A percentile compares a stretch with the other conserved stretches of the same genome.
phyloP scores from a whole-genome alignment of 2,888 invertebrate genomes.

The Acholoe squamosa region DNA sequence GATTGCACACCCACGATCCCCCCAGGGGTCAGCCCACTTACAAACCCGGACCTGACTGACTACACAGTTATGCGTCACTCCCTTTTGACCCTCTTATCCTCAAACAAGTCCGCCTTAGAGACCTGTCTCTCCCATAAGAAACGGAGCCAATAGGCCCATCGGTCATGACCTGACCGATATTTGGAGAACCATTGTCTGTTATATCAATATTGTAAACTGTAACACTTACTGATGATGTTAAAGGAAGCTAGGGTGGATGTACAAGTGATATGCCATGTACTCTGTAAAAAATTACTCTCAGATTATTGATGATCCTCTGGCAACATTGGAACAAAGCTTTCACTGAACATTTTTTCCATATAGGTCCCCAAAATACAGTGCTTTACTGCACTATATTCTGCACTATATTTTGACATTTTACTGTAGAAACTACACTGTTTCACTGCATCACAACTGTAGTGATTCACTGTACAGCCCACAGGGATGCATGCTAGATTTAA shows the following conservation, averaged over 20 bases:
- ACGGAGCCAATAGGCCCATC: neutral
- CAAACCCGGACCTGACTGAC: neutral
- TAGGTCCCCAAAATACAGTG: too few relatives aligned
- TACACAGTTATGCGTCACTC: constrained; percentile 6
- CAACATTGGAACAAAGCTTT: too few relatives aligned
- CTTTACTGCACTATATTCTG: too few relatives aligned
- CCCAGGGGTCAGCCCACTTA: constrained; percentile 2
- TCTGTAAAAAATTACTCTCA: neutral
- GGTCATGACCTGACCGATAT: constrained; percentile 34
- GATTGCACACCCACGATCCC: neutral
- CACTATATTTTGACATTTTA: too few relatives aligned
- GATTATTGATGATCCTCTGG: too few relatives aligned
- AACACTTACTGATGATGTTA: neutral
- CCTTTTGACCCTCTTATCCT: neutral
- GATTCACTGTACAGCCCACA: too few relatives aligned
- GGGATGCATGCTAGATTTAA: too few relatives aligned
- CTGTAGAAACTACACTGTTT: too few relatives aligned
- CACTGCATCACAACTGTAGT: too few relatives aligned
- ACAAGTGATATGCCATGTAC: neutral
- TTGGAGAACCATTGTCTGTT: neutral
- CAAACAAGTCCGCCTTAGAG: constrained; percentile 3
- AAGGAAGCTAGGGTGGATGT: neutral
- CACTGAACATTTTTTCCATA: too few relatives aligned
- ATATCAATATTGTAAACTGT: constrained; percentile 9
- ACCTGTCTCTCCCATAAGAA: neutral